These are phyloP conservation scores for Chalcosyrphus nemorum DNA, from an alignment of 2,888 invertebrate species.

Conservation along the genomic window DNA sequence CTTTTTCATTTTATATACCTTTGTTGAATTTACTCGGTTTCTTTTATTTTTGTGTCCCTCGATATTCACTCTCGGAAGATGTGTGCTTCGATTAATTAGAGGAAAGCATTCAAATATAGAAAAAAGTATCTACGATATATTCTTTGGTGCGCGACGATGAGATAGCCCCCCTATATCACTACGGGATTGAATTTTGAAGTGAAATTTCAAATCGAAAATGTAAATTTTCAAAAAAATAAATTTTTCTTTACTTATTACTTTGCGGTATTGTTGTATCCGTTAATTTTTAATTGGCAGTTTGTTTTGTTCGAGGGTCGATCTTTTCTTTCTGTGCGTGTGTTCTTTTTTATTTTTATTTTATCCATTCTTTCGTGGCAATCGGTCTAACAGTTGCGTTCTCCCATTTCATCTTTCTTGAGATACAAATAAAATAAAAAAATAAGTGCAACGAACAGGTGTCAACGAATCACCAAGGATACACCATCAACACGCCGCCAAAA, in stretches of 20 bases:
- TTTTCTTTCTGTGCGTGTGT: neutral
- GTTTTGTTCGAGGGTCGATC: slow-evolving; percentile 17
- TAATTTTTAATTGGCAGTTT: slow-evolving; percentile 52
- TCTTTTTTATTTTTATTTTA: too few relatives aligned
- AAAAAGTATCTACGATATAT: slow-evolving; percentile 32
- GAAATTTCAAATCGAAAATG: slow-evolving; percentile 52
- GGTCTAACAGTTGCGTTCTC: slow-evolving; percentile 33
- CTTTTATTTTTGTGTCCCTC: neutral
- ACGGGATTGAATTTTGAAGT: slow-evolving; percentile 36
- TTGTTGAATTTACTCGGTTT: slow-evolving; percentile 19
- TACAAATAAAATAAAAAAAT: slow-evolving; percentile 3
- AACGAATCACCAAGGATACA: slow-evolving; percentile 53
- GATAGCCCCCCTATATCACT: slow-evolving; percentile 15
- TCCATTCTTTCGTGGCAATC: slow-evolving; percentile 21
- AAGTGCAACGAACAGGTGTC: slow-evolving; percentile 70
- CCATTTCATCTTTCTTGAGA: neutral
- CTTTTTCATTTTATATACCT: slow-evolving; percentile 35
- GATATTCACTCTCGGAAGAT: slow-evolving; percentile 16
- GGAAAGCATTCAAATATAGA: slow-evolving; percentile 4
- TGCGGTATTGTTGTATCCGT: slow-evolving; percentile 50
- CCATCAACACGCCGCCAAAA: slow-evolving; percentile 42
- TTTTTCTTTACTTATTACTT: slow-evolving; percentile 23
- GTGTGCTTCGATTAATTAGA: slow-evolving; percentile 52
- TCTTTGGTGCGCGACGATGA: slow-evolving; percentile 57
- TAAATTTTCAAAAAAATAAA: slow-evolving; percentile 38